Conservation (phyloP, 2,888 invertebrate species). For the Agonopterix alstromeriana region DNA sequence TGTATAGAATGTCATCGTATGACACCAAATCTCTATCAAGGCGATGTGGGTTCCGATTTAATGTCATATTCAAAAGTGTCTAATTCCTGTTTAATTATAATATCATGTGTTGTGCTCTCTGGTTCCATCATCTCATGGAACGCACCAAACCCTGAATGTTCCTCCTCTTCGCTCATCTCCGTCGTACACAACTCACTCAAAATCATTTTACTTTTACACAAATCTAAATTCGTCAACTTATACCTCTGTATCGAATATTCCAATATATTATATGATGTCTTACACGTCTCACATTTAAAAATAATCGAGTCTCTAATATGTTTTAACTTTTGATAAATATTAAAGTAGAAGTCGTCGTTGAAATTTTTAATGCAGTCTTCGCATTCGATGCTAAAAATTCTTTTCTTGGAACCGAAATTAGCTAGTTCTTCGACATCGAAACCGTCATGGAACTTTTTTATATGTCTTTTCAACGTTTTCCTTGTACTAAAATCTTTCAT, state of each 20-base stretch:
- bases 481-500: constrained; percentile 59
- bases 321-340: constrained; percentile 33
- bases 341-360: constrained; percentile 33
- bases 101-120: constrained; percentile 38
- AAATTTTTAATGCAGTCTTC: constrained; percentile 45
- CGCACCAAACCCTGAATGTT: constrained; percentile 27
- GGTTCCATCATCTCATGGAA: constrained; percentile 35
- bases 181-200: constrained; percentile 56
- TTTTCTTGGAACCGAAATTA: constrained; percentile 30
- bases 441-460: constrained; percentile 52
- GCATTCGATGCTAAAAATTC: constrained; percentile 40
- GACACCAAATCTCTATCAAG: constrained; percentile 8
- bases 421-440: constrained; percentile 51
- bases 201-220: constrained; percentile 37
- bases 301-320: constrained; percentile 33
- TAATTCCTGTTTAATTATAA: constrained; percentile 26
- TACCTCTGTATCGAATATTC: constrained; percentile 47
- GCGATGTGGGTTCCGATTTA: constrained; percentile 32
- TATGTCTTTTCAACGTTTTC: constrained; percentile 55
- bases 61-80: constrained; percentile 24
- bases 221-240: constrained; percentile 25
- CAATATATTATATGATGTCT: constrained; percentile 30
- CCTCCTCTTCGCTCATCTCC: constrained; percentile 54
- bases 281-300: constrained; percentile 45
- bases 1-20: too few species aligned